A percentile compares a stretch with the other conserved stretches of the same genome.
Evolutionary conservation across 2,888 invertebrate species (phyloP).

Genomic region (Tromatobia lineatoria): DNA sequence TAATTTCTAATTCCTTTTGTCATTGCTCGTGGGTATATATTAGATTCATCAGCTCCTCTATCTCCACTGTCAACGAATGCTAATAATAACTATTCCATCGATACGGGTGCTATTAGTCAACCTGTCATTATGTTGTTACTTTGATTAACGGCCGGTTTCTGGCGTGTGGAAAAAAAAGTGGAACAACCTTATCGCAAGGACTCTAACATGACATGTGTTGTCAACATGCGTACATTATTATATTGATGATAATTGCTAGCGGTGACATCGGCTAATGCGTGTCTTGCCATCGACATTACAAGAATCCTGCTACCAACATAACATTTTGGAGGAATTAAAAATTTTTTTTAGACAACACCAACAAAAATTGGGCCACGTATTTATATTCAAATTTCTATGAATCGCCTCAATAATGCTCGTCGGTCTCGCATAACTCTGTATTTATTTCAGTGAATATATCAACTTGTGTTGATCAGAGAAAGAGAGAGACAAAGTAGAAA

Average conservation of each 20-base stretch:
- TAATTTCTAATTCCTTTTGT: constrained; percentile 45
- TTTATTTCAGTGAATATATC: constrained; percentile 20
- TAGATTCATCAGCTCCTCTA: constrained; percentile 48
- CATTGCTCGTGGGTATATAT: constrained; percentile 37
- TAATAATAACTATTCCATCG: constrained; percentile 25
- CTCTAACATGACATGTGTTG: background rate
- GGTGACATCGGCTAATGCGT: background rate
- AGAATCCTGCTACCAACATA: background rate
- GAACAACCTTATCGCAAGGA: constrained; percentile 26
- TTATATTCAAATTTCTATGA: no score
- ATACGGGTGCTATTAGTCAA: constrained; percentile 10
- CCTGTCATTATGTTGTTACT: constrained; percentile 58
- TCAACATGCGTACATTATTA: background rate
- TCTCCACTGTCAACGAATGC: constrained; percentile 30
- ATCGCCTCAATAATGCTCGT: background rate
- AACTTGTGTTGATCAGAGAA: constrained; percentile 12
- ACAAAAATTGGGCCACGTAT: no score
- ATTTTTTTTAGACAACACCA: no score
- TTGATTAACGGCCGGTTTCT: constrained; percentile 48
- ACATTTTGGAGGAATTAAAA: no score
- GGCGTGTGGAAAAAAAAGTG: constrained; percentile 23
- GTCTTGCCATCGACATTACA: background rate
- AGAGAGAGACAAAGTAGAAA: background rate
- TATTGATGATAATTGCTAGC: background rate
- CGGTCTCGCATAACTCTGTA: background rate